phyloP scores from a whole-genome alignment of 35 echinoderm and acorn worm species.

The Apostichopus japonicus region DNA sequence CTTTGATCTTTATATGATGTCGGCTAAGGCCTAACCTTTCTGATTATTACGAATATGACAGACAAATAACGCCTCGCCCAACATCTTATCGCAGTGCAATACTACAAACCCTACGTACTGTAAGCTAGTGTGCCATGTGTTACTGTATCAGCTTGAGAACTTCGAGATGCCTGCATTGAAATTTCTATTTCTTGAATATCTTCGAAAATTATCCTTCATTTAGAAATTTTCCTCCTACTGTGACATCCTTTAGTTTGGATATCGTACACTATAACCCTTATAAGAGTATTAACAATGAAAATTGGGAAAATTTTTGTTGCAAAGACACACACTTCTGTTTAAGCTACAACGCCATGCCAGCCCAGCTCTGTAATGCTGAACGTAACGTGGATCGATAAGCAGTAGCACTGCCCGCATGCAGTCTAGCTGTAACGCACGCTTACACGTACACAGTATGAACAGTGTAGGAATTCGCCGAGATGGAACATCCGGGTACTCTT shows the following conservation, averaged over 20 bases:
- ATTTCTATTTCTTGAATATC: conserved; percentile 19
- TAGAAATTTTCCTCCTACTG: background rate
- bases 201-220: conserved; percentile 1
- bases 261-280: background rate
- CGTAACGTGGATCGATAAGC: background rate
- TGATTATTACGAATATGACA: background rate
- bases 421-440: background rate
- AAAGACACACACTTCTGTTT: background rate
- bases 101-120: background rate
- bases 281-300: background rate
- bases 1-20: conserved; percentile 18
- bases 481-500: too few species aligned
- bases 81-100: background rate
- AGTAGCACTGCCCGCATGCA: background rate
- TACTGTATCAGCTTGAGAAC: conserved; percentile 1
- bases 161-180: background rate
- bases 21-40: background rate
- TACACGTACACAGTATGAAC: background rate
- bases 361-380: background rate
- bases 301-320: background rate
- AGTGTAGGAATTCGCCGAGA: too few species aligned
- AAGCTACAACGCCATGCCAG: background rate
- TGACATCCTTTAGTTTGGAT: background rate
- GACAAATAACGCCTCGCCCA: background rate
- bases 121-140: background rate